Conservation (phyloP, 2,113 vertebrate species). For the Trematomus loennbergii region DNA sequence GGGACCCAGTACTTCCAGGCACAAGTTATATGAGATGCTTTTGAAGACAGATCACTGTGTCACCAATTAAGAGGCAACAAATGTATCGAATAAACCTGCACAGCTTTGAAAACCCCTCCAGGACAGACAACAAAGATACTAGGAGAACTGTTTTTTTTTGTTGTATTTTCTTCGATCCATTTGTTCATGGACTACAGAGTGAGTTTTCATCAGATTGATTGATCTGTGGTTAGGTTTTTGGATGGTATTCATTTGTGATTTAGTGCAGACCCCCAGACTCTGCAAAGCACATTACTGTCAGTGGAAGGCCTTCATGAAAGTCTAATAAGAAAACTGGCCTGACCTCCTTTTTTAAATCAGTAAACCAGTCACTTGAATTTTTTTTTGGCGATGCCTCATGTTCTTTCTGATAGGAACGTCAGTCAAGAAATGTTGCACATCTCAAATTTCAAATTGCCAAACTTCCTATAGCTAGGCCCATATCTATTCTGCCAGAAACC, state of each 20-base stretch:
- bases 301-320: too few species aligned
- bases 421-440: not conserved
- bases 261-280: not conserved
- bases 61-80: not conserved
- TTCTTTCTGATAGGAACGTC: conserved; percentile 8
- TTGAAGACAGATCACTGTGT: not conserved
- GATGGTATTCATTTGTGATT: conserved; percentile 19
- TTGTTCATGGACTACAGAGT: not conserved
- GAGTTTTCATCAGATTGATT: conserved; percentile 14
- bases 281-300: not conserved
- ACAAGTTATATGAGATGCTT: not conserved
- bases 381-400: not conserved
- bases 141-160: not conserved
- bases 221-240: conserved; percentile 20
- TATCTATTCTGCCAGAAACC: conserved; percentile 12
- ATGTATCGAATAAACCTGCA: conserved; percentile 10
- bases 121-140: not conserved
- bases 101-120: not conserved
- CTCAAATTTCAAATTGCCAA: not conserved
- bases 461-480: not conserved
- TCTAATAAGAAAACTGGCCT: too few species aligned
- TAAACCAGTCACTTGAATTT: too few species aligned
- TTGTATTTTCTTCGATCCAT: not conserved
- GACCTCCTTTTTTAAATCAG: too few species aligned
- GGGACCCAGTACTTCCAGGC: conserved; percentile 4